Evolutionary conservation across 2,888 invertebrate genomes (phyloP).

Genomic region (Hemistola chrysoprasaria): DNA sequence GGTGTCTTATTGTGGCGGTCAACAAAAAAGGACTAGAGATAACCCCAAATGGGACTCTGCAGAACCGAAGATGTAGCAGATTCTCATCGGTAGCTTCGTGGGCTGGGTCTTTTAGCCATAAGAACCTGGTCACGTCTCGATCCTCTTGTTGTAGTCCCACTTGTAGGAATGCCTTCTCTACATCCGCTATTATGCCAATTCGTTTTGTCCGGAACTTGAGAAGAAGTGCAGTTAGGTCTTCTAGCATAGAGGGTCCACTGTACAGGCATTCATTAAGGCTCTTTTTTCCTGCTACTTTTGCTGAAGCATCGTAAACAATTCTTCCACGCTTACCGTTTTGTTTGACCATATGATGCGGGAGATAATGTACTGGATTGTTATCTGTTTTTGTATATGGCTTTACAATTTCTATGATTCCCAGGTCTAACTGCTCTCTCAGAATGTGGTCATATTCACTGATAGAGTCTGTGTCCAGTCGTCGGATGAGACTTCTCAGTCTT

Average conservation of each 20-base stretch:
- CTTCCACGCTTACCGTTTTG: constrained; percentile 6
- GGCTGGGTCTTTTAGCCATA: constrained; percentile 25
- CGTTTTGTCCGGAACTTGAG: constrained; percentile 26
- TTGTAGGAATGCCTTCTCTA: constrained; percentile 35
- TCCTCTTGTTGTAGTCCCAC: constrained; percentile 25
- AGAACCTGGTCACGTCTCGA: constrained; percentile 29
- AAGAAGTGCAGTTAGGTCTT: constrained; percentile 30
- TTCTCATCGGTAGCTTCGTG: constrained; percentile 6
- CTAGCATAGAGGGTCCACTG: constrained; percentile 28
- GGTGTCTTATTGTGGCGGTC: constrained; percentile 5
- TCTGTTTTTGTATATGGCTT: not conserved
- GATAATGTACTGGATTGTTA: constrained; percentile 16
- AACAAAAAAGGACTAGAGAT: constrained; percentile 17
- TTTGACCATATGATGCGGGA: constrained; percentile 22
- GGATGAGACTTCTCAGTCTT: constrained; percentile 12
- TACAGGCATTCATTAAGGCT: constrained; percentile 34
- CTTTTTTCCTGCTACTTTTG: constrained; percentile 18
- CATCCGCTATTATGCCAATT: constrained; percentile 30
- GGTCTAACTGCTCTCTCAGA: not conserved
- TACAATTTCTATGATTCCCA: not conserved
- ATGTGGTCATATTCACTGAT: constrained; percentile 2
- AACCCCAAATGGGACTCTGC: constrained; percentile 15
- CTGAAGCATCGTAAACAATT: constrained; percentile 29
- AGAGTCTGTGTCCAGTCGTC: constrained; percentile 3
- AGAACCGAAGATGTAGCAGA: constrained; percentile 13